A percentile compares a stretch with the other conserved stretches of the same genome.
Evolutionary conservation across 2,797 vertebrate genomes (phyloP).

Genomic region (Phoxinus dragarum): DNA sequence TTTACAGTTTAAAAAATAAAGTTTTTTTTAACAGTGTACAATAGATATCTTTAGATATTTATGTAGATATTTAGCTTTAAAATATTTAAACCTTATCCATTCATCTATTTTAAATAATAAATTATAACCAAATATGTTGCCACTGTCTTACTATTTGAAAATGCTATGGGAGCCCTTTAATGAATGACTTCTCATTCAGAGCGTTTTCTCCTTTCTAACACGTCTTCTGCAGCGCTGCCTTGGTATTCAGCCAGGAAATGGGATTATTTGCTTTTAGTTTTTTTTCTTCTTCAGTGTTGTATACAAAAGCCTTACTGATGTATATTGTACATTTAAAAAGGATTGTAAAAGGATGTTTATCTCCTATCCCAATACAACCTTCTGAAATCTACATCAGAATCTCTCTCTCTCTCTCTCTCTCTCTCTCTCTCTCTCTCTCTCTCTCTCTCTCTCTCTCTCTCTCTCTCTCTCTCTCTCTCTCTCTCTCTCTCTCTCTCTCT

Average conservation of each 20-base stretch:
- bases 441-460: background rate
- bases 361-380: background rate
- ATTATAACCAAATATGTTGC: background rate
- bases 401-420: background rate
- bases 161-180: background rate
- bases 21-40: background rate
- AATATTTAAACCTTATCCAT: background rate
- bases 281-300: background rate
- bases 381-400: background rate
- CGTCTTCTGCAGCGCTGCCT: conserved; percentile 42
- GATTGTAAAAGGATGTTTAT: conserved; percentile 27
- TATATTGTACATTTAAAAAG: conserved; percentile 14
- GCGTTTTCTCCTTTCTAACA: conserved; percentile 54
- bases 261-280: conserved; percentile 26
- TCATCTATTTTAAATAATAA: background rate
- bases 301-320: background rate
- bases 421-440: background rate
- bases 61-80: background rate
- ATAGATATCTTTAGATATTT: conserved; percentile 5
- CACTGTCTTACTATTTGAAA: background rate
- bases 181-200: background rate
- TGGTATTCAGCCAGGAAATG: conserved; percentile 17
- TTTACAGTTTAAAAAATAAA: no score
- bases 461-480: background rate
- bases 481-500: background rate